These are phyloP conservation scores for Willisornis vidua DNA, from an alignment of 2,113 vertebrate genomes.

Conservation along the genomic window DNA sequence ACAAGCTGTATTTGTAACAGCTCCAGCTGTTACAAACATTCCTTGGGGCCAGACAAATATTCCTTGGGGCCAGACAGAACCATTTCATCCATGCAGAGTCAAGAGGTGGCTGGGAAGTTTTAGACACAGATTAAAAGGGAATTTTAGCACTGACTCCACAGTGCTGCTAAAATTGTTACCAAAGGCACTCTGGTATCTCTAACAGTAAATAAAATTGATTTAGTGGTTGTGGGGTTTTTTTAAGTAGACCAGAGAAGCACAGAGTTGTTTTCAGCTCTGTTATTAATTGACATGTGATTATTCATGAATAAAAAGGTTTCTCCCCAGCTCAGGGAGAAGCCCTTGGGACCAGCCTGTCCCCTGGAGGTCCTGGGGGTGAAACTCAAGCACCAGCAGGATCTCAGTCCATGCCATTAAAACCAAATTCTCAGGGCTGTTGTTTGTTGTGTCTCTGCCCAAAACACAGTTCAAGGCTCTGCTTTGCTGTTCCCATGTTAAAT, in stretches of 20 bases:
- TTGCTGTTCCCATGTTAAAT: background rate
- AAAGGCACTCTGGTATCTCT: background rate
- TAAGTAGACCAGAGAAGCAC: background rate
- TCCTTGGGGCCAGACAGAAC: background rate
- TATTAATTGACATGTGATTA: background rate
- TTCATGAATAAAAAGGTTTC: background rate
- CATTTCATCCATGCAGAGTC: background rate
- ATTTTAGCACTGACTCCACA: background rate
- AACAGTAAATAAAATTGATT: constrained; percentile 34
- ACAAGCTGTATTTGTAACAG: background rate
- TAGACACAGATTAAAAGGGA: background rate
- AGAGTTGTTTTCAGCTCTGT: background rate
- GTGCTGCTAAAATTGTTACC: background rate
- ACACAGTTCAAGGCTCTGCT: background rate
- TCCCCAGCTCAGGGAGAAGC: background rate
- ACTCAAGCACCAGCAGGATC: background rate
- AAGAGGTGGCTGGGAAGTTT: background rate
- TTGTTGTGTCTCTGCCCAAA: background rate
- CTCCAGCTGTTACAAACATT: background rate
- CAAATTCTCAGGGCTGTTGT: background rate
- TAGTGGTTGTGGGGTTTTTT: constrained; percentile 6
- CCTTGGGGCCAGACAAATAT: background rate
- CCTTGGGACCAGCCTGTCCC: background rate
- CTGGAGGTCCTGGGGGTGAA: background rate
- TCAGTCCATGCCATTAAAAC: background rate